A percentile compares a stretch with the other conserved stretches of the same genome.
Conservation (phyloP, 2,888 invertebrate species). For the Brachylomia viminalis region DNA sequence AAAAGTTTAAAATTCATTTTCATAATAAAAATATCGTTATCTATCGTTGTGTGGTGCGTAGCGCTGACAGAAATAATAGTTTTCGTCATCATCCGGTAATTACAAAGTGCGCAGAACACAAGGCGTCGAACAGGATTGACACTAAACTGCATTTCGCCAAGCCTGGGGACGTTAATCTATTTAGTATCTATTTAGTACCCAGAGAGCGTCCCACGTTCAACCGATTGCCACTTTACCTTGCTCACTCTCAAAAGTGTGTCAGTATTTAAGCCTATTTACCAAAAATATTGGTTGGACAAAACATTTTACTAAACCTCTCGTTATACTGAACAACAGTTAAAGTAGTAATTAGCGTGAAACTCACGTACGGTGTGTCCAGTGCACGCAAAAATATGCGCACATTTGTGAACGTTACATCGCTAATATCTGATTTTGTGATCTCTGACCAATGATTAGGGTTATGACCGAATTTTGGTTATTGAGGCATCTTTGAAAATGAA, state of each 20-base stretch:
- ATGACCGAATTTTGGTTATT: background rate
- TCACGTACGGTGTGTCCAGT: constrained; percentile 53
- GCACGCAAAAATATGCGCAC: constrained; percentile 51
- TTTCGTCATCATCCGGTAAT: background rate
- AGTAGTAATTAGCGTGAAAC: constrained; percentile 48
- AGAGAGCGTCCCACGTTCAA: background rate
- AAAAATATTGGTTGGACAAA: constrained; percentile 19
- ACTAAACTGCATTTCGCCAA: background rate
- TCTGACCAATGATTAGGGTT: constrained; percentile 22
- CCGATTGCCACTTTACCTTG: background rate
- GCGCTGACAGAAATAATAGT: background rate
- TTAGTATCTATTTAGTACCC: no score
- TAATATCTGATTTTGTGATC: constrained; percentile 47
- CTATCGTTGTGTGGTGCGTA: background rate
- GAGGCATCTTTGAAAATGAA: background rate
- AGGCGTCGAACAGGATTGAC: background rate
- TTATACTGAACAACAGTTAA: constrained; percentile 41
- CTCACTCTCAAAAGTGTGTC: background rate
- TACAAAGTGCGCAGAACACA: background rate
- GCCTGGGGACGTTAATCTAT: background rate
- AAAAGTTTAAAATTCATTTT: background rate
- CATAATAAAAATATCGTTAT: background rate
- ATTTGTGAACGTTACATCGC: constrained; percentile 24
- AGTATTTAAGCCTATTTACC: background rate
- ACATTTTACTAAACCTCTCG: constrained; percentile 15